Base-by-base conservation (phyloP, 2,888 invertebrate species). In the Dascillus cervinus region DNA sequence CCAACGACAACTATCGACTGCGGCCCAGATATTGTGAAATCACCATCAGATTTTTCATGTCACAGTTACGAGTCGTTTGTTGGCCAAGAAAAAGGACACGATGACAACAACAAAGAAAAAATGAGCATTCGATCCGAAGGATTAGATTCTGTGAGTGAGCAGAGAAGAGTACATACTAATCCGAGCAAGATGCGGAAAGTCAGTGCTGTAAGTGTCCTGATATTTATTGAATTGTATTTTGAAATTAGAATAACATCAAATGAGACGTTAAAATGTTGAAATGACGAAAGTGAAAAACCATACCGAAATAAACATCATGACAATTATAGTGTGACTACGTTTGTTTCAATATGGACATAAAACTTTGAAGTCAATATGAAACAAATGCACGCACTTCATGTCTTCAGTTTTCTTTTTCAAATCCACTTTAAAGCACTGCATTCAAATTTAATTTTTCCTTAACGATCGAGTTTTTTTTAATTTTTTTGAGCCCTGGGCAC, bases 21-120 rank as follows among this genome's bases (percentile, higher is more conserved):
- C 58, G 75, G 75, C 21, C 79, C 75, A 32, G 73, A 81, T 42
- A 75, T 83, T 56, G 83, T 85, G 46, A 90, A 91, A 66, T 90
- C 91, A 33, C 90, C 91, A 26, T 91, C 92, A 44, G 88, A 86
- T 65, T 83, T 82, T 65, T 92, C 92, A 40, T 88, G 87, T 65
- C 85, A 85, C 63, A 90, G 90, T 66, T 90, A 90, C 72, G 91
- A 92, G 69, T 72, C 87, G 50, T 91, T 89, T 69, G 85, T 88
- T 49, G 85, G 83, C 56, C 88, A 88, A 64, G 88, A 87, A 58
- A 86, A 85, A 55, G 86, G 85, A 55, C 82, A 83, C 66, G 81
- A 82, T 59, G 89, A 89, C 65, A 88, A 88, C 75, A 86, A 87
- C 73, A 83, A 83, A 56, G 83, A 85, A 66, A 83, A 87, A 67